phyloP scores from a whole-genome alignment of 2,113 vertebrate species.

The Pollimyrus isidori region DNA sequence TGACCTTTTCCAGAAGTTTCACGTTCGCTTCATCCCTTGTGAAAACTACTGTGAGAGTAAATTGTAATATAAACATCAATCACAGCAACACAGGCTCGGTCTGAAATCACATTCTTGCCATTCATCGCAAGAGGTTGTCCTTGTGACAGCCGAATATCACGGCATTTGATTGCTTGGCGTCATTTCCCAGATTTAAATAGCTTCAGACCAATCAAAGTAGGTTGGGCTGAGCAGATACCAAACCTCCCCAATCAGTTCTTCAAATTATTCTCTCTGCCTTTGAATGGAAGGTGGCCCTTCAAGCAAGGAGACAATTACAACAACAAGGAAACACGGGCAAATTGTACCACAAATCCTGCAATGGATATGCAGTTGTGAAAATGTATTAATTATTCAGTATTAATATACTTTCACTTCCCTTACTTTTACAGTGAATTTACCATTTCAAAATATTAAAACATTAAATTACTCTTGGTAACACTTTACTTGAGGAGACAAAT shows the following conservation, averaged over 20 bases:
- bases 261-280: background rate
- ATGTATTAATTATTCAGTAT: too few species aligned
- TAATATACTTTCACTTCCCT: too few species aligned
- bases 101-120: background rate
- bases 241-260: background rate
- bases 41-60: background rate
- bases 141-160: background rate
- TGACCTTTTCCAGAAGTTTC: background rate
- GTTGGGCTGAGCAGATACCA: background rate
- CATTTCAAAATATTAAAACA: too few species aligned
- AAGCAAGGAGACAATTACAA: background rate
- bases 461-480: too few species aligned
- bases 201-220: background rate
- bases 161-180: background rate
- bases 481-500: too few species aligned
- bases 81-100: background rate
- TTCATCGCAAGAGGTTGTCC: background rate
- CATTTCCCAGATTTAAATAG: background rate
- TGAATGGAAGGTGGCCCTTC: background rate
- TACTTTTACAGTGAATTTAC: too few species aligned
- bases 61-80: background rate
- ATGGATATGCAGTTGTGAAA: too few species aligned
- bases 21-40: background rate
- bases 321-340: background rate
- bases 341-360: too few species aligned